Evolutionary conservation across 2,113 vertebrate species (phyloP), one percentile per base, ranked within the genome.

Genomic region (Chaenogobius annularis): DNA sequence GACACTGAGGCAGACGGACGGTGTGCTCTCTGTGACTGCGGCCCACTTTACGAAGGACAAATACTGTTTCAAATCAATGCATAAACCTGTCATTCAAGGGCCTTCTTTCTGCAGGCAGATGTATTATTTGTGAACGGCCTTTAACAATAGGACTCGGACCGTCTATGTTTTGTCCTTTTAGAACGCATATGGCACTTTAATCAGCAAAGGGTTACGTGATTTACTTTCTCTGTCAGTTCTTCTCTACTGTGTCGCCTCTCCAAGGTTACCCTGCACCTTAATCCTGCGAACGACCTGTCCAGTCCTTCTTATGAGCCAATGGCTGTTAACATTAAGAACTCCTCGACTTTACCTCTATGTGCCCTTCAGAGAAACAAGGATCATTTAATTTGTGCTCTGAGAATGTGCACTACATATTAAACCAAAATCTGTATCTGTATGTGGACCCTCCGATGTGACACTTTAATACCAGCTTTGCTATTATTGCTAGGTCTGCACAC

Each of bases 221-320:
- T 91, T 89, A 87, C 81, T 85, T 89, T 82, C 76, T 66, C 70
- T 84, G 83, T 87, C 87, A 86, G 47, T 62, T 66, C 77, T 55
- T 8, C 40, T 10, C 44, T 73, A 61, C 67, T 58, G 58, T 70
- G 70, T 80, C 69, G 68, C 74, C 48, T 40, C 79, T 72, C 65
- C 78, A 87, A 89, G 86, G 89, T 89, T 83, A 87, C 84, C 85
- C 74, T 70, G 83, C 15, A 31, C 11, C 48, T 7, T 55, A 81
- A 74, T 81, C 68, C 59, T 72, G 73, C 77, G 77, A 20, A 87
- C 66, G 70, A 68, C 74, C 68, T 68, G 64, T 83, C 75, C 73
- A 47, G 62, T 69, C 44, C 46, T 61, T 52, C 55, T 70, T 69
- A 76, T 63, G 46, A 78, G 69, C 47, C 63, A n/a, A 17, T 61